Conservation (phyloP, 2,888 invertebrate species). For the Eustalomyia histrio region DNA sequence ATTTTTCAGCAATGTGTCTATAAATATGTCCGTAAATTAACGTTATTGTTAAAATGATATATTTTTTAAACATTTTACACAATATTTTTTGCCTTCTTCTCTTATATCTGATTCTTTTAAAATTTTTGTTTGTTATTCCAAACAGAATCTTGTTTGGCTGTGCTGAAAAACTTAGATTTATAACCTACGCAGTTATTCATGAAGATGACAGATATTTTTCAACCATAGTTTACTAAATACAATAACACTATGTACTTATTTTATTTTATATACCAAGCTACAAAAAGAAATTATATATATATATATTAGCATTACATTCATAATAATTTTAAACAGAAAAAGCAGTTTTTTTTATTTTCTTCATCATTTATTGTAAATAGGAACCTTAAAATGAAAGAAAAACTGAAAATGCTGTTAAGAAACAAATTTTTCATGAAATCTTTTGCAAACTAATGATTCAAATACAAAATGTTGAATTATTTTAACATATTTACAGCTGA, state of each 20-base stretch:
- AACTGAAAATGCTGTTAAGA: neutral
- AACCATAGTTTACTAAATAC: neutral
- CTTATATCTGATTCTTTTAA: too few relatives aligned
- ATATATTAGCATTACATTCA: constrained; percentile 31
- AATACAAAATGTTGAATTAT: constrained; percentile 47
- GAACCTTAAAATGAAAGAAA: neutral
- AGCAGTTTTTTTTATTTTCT: constrained; percentile 10
- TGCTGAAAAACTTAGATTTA: too few relatives aligned
- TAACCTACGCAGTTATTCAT: too few relatives aligned
- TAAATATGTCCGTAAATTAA: too few relatives aligned
- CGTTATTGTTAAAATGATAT: too few relatives aligned
- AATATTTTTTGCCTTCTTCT: too few relatives aligned
- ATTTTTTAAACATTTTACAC: too few relatives aligned
- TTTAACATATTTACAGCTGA: constrained; percentile 55
- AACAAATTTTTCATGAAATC: constrained; percentile 42
- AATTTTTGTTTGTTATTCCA: too few relatives aligned
- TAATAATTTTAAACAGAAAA: constrained; percentile 31
- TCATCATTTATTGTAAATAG: neutral
- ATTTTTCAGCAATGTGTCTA: too few relatives aligned
- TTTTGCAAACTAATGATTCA: constrained; percentile 46
- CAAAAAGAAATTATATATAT: constrained; percentile 13
- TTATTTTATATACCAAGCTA: neutral
- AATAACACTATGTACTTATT: neutral
- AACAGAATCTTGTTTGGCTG: too few relatives aligned
- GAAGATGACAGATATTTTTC: neutral